Percentiles rank a stretch among this genome's conserved stretches.
phyloP scores from a whole-genome alignment of 1,140 invertebrate genomes.

The Colletes latitarsis region DNA sequence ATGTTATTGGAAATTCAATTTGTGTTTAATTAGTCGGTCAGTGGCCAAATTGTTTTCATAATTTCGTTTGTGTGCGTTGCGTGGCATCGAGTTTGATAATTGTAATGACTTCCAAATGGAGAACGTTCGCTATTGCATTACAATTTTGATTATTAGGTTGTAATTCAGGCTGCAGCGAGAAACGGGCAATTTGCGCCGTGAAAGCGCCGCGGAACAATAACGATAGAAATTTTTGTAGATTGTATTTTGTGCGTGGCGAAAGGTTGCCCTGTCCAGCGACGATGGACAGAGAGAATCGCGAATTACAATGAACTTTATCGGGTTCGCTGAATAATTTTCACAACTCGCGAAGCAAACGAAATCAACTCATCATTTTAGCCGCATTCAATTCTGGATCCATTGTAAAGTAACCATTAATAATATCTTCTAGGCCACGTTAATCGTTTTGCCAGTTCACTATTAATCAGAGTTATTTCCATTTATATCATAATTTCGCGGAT shows the following conservation, averaged over 20 bases:
- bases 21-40: too few relatives aligned
- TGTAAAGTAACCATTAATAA: slow-evolving; percentile 56
- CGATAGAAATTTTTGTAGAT: not conserved
- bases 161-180: not conserved
- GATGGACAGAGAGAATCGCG: not conserved
- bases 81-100: not conserved
- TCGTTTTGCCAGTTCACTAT: slow-evolving; percentile 37
- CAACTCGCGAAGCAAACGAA: slow-evolving; percentile 30
- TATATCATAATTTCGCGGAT: slow-evolving; percentile 53
- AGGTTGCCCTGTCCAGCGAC: slow-evolving; percentile 6
- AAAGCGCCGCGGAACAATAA: slow-evolving; percentile 1
- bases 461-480: slow-evolving; percentile 58
- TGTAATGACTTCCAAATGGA: not conserved
- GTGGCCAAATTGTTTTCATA: too few relatives aligned
- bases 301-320: slow-evolving; percentile 30
- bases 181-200: not conserved
- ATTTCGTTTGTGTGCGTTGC: too few relatives aligned
- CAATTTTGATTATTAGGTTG: not conserved
- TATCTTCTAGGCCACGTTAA: slow-evolving; percentile 51
- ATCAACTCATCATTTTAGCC: slow-evolving; percentile 44
- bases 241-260: not conserved
- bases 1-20: too few relatives aligned
- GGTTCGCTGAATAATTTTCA: slow-evolving; percentile 44
- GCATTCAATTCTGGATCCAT: slow-evolving; percentile 43
- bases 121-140: not conserved